Base-by-base conservation (phyloP, 2,113 vertebrate genomes). In the Nansenia antarctica region DNA sequence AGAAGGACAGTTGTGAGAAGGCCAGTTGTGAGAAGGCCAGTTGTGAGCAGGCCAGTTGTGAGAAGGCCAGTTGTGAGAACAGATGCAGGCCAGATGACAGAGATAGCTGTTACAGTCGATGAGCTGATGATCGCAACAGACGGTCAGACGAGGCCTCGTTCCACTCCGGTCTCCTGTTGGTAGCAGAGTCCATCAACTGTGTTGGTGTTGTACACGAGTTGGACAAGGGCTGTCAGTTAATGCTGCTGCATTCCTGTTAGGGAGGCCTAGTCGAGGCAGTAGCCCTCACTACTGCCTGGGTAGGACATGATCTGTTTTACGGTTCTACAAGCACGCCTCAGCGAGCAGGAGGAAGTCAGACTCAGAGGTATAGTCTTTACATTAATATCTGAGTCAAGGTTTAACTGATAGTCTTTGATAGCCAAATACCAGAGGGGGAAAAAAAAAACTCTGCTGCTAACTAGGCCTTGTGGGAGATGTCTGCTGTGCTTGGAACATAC, bases 401-500 rank as follows among this genome's bases (percentile, higher is more conserved):
- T 34, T 76, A 24, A 22, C 39, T 58, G 31, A 70, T 70, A 61
- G 66, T 67, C 35, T 61, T 49, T 31, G n/a, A n/a, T n/a, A 30
- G 39, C 29, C 53, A 66, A 53, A 69, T 47, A 60, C 39, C 47
- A 69, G 18, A 8, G 14, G 37, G 18, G 27, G 34, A 29, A 26
- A 69, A 54, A 62, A 62, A 35, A 37, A 74, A 18, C 6, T 9
- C 15, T 15, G 8, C 45, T 15, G 49, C 69, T 75, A 70, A 69
- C 62, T 54, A 63, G 62, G 68, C 73, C 77, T 79, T 49, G 53
- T 59, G 74, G 83, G 82, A 80, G 73, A 77, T 15, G 42, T 76
- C 67, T 72, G 61, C 76, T 67, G 47, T 78, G 76, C 32, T 73
- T 47, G 37, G 60, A 87, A 76, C 68, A 79, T 55, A 77, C 78